A percentile compares a stretch with the other conserved stretches of the same genome.
Conservation (phyloP, 2,797 vertebrate genomes). For the Diglossa cyanea region DNA sequence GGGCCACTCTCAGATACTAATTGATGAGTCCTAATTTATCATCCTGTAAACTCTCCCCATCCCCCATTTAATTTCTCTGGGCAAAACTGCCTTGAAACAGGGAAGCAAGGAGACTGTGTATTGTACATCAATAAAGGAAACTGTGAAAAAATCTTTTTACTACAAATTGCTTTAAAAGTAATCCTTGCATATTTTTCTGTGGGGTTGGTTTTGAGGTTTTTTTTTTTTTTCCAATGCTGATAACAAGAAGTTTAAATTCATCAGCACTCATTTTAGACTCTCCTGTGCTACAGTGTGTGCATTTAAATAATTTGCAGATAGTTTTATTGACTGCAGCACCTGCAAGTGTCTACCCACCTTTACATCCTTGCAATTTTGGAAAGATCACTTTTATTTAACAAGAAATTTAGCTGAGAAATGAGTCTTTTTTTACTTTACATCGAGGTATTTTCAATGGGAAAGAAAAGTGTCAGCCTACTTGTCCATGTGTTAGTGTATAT, state of each 20-base stretch:
- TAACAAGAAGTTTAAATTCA: neutral
- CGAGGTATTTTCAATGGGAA: neutral
- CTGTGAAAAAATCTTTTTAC: neutral
- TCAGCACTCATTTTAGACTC: neutral
- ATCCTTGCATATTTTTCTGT: neutral
- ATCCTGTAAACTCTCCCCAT: neutral
- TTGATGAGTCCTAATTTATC: conserved; percentile 25
- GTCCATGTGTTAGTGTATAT: neutral
- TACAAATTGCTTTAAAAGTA: neutral
- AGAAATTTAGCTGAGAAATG: neutral
- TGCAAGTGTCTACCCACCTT: neutral
- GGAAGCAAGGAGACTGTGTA: neutral
- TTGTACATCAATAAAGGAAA: neutral
- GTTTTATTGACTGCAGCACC: neutral
- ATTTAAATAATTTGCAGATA: neutral
- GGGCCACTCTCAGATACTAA: neutral
- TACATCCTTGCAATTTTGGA: neutral
- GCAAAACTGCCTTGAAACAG: neutral
- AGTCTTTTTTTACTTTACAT: neutral
- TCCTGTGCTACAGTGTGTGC: neutral
- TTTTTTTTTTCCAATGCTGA: neutral
- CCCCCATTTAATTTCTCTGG: neutral
- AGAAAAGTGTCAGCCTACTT: neutral
- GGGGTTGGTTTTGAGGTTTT: rapidly evolving
- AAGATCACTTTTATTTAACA: neutral